phyloP scores from a whole-genome alignment of 2,113 vertebrate species.

The Cavia aperea region DNA sequence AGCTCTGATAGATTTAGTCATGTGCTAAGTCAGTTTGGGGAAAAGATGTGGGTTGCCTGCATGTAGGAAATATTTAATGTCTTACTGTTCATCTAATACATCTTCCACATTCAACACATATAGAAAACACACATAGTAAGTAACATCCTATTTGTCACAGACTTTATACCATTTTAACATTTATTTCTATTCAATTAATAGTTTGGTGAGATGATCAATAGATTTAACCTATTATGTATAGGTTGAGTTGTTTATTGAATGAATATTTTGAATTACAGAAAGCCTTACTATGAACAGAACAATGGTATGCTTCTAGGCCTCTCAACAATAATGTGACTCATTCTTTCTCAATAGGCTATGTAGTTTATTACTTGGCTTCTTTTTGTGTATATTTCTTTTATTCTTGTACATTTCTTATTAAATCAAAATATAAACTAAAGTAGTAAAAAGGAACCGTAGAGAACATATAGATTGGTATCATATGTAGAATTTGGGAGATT shows the following conservation, averaged over 20 bases:
- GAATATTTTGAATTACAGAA: slow-evolving; percentile 11
- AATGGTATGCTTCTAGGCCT: not conserved
- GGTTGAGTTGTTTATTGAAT: not conserved
- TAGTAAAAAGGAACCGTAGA: not conserved
- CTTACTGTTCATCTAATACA: not conserved
- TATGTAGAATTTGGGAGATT: not conserved
- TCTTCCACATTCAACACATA: not conserved
- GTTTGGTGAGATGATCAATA: not conserved
- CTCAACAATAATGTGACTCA: not conserved
- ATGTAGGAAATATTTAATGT: slow-evolving; percentile 26
- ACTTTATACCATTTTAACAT: not conserved
- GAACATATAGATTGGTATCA: not conserved
- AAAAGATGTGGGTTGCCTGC: not conserved
- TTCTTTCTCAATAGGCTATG: not conserved
- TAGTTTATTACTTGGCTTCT: not conserved
- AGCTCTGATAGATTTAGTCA: not conserved
- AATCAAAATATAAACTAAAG: not conserved
- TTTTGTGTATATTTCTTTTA: not conserved
- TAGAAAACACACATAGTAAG: not conserved
- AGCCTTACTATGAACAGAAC: not conserved
- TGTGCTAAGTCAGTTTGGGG: slow-evolving; percentile 13
- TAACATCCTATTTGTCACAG: not conserved
- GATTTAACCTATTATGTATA: not conserved
- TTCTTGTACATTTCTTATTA: not conserved
- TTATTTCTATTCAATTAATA: not conserved